Evolutionary conservation across 1,140 invertebrate genomes (phyloP), one percentile per base, ranked within the genome.

Genomic region (Calephelis virginiensis): DNA sequence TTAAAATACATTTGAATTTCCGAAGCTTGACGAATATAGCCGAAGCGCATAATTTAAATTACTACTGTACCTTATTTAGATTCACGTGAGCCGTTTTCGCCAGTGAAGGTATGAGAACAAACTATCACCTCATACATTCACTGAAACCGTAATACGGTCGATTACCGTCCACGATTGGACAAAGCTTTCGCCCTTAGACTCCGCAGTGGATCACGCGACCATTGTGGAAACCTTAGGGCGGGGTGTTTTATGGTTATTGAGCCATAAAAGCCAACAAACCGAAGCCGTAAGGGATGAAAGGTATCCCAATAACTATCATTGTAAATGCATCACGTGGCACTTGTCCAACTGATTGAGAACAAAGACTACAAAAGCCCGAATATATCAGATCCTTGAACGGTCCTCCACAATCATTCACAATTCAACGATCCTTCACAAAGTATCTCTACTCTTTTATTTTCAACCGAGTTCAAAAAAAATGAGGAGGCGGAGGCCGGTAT

Each of bases 191-290:
- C 14, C 48, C 48, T 14, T 6, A 50, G 8, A 50, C 14, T n/a
- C n/a, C n/a, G 13, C 48, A 8, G 14, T 17, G 13, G 13, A 14
- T 50, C 28, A 50, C 48, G 48, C 14, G 48, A 14, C 48, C 48
- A 50, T 50, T 50, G 48, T n/a, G 48, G 14, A 14, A 50, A 50
- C 14, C 48, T 50, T 5, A 50, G 14, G 13, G 13, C 48, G 13
- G 48, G 11, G 11, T 50, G 14, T 50, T 50, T 50, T 50, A 50
- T 14, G 48, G 13, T 50, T 50, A 50, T 50, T 50, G 49, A 0
- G 49, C 49, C 17, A 50, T 50, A 50, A 50, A 50, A 17, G 13
- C 49, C 49, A 50, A 50, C 49, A 50, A 50, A 50, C 49, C 13
- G 49, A 50, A 50, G 14, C 5, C 49, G 49, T 50, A 10, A 50